These are phyloP conservation scores for Nephotettix cincticeps DNA, from an alignment of 1,140 invertebrate genomes.

Conservation along the genomic window DNA sequence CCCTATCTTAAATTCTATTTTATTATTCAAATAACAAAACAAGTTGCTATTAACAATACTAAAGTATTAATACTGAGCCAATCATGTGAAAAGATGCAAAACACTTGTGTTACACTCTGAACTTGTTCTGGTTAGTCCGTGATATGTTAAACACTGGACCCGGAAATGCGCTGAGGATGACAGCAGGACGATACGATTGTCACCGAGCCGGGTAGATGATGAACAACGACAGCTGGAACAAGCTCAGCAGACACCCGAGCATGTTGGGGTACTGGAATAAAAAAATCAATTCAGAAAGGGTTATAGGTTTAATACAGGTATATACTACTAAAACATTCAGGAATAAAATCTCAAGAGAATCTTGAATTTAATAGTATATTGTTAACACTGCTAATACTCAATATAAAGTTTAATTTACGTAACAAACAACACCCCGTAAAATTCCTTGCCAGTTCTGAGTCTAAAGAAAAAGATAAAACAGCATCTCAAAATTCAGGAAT, in stretches of 20 bases:
- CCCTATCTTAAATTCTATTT: too few species aligned
- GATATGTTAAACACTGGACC: too few species aligned
- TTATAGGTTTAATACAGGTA: background rate
- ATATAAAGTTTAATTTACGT: background rate
- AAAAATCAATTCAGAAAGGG: slow-evolving; percentile 41
- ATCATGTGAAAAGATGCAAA: too few species aligned
- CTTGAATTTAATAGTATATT: background rate
- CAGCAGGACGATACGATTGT: background rate
- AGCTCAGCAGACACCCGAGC: slow-evolving; percentile 58
- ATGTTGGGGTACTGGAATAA: slow-evolving; percentile 66
- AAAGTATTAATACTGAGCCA: too few species aligned
- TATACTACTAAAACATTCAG: background rate
- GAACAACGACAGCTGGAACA: slow-evolving; percentile 63
- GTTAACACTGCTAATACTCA: too few species aligned
- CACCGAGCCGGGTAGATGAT: slow-evolving; percentile 56
- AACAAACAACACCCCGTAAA: background rate
- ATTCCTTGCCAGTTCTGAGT: too few species aligned
- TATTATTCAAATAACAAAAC: too few species aligned
- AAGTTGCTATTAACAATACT: too few species aligned
- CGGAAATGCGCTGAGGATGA: background rate
- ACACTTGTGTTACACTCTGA: too few species aligned
- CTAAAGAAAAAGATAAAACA: too few species aligned
- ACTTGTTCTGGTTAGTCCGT: too few species aligned
- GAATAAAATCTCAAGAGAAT: background rate
- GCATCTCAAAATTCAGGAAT: too few species aligned